phyloP scores from a whole-genome alignment of 2,113 vertebrate species.

The Phaetusa simplex region DNA sequence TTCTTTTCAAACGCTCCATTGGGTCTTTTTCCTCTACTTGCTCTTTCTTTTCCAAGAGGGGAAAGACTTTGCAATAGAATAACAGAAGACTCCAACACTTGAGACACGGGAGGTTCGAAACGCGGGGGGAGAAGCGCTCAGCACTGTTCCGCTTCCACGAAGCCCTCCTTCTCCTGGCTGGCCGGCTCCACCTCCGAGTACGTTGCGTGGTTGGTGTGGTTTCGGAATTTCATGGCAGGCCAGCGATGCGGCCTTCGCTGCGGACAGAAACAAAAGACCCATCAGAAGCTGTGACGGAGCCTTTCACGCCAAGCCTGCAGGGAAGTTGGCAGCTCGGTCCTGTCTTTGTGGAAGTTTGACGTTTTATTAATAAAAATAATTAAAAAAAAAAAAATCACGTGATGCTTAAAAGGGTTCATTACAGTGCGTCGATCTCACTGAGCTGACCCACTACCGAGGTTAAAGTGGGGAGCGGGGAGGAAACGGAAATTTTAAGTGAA shows the following conservation, averaged over 20 bases:
- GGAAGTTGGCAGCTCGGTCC: neutral
- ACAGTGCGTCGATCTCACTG: neutral
- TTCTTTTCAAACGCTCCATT: neutral
- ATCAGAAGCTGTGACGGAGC: neutral
- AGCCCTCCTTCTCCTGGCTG: constrained; percentile 90
- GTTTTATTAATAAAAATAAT: neutral
- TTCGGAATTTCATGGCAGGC: constrained; percentile 94
- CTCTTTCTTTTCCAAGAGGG: neutral
- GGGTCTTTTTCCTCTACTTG: neutral
- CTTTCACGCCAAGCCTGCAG: rapidly evolving
- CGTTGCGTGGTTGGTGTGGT: constrained; percentile 77
- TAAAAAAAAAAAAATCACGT: rapidly evolving
- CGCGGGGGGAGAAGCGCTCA: constrained; percentile 53
- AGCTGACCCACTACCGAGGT: neutral
- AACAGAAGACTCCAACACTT: neutral
- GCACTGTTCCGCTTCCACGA: constrained; percentile 92
- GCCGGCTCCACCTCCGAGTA: constrained; percentile 89
- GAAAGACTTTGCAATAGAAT: neutral
- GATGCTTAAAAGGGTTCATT: neutral
- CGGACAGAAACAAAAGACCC: neutral
- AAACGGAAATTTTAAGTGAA: neutral
- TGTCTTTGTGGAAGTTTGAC: neutral
- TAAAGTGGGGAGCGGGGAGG: neutral
- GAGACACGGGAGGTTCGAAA: neutral
- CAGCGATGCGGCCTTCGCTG: constrained; percentile 89